Evolutionary conservation across 2,888 invertebrate genomes (phyloP), one percentile per base, ranked within the genome.

Genomic region (Nemapogon koenigi): DNA sequence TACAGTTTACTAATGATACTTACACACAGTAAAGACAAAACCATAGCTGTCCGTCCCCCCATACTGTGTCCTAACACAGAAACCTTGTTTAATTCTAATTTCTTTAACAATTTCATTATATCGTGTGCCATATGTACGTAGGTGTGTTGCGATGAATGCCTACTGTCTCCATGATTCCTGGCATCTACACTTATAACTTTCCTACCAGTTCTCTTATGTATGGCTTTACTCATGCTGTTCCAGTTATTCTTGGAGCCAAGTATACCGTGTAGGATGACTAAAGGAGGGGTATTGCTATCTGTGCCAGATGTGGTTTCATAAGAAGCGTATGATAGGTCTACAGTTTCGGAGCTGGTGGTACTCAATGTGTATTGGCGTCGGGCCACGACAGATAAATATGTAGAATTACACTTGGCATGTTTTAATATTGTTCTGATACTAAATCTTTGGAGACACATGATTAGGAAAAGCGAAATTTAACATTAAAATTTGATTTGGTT

Each of bases 131-230:
- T 87, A 42, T 85, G 83, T 11, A 81, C 63, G 56, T 95, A 96
- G 1, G 85, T 82, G 67, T 94, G 91, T 4, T 86, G 82, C 0
- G 79, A 49, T 0, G 86, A 75, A 59, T 96, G 95, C 1, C 91
- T 89, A 56, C 96, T 96, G 45, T 94, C 93, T 0, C 98, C 98
- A 69, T 98, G 98, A 71, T 98, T 97, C 52, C 97, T 83, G 1
- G 91, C 89, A 73, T 98, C 98, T 19, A 96, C 81, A 4, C 91
- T 84, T 43, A 92, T 85, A 7, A 95, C 91, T 78, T 84, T 87
- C 49, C 87, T 83, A 11, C 83, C 81, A 2, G 87, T 87, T 38
- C 81, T 81, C 46, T 83, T 81, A 50, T 87, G 84, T 37, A 92
- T 81, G 0, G 83, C 84, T 64, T 91, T 94, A 38, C 91, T 88